Percentiles rank a stretch among this genome's conserved stretches.
Conservation (phyloP, 1,140 invertebrate genomes). For the Megalonaias nervosa region DNA sequence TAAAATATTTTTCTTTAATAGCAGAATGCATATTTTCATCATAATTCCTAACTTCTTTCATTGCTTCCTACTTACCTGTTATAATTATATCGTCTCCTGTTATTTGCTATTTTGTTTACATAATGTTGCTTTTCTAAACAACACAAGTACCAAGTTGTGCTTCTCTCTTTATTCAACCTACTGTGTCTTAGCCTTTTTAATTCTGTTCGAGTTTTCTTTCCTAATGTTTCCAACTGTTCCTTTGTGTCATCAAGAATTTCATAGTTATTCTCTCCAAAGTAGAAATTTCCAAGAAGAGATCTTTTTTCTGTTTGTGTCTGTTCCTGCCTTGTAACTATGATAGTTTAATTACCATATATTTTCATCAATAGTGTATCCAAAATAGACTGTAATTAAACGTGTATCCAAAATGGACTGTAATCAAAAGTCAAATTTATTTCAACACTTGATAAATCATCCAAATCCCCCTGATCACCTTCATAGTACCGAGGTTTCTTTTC, state of each 20-base stretch:
- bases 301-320: not conserved
- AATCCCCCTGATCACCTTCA: not conserved
- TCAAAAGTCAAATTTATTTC: not conserved
- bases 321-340: constrained; percentile 3
- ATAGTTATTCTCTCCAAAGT: not conserved
- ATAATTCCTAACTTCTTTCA: not conserved
- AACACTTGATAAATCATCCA: constrained; percentile 3
- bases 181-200: constrained; percentile 1
- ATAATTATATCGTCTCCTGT: constrained; percentile 2
- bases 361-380: constrained; percentile 15
- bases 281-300: not conserved
- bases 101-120: constrained; percentile 9
- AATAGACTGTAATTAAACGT: constrained; percentile 11
- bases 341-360: constrained; percentile 16
- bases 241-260: not conserved
- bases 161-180: constrained; percentile 26
- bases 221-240: constrained; percentile 7
- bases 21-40: constrained; percentile 7
- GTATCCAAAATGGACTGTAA: constrained; percentile 12
- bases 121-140: constrained; percentile 24
- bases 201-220: not conserved
- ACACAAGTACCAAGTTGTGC: constrained; percentile 17
- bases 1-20: not conserved
- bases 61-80: constrained; percentile 1
- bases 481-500: constrained; percentile 10